Evolutionary conservation across 2,797 vertebrate species (phyloP), one percentile per base, ranked within the genome.

Genomic region (Danio tinwini): DNA sequence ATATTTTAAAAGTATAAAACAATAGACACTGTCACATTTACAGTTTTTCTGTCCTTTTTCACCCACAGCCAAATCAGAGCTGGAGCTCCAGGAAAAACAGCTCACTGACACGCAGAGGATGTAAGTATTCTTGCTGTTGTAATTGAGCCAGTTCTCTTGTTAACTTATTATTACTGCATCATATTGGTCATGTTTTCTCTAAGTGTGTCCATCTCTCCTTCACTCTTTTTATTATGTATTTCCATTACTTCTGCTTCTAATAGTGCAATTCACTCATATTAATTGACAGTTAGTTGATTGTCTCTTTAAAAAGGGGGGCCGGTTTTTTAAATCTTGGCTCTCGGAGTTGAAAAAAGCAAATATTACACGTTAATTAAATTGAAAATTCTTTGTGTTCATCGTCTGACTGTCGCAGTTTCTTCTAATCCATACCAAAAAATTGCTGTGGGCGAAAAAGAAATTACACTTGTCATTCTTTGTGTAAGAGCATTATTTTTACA

Each of bases 51-150:
- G 29, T 68, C 1, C 45, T 55, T 52, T 63, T 69, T 50, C 45
- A 86, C 87, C 87, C 88, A 67, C 92, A 99, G 98, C 96, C 78
- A 97, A 96, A 93, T 91, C 93, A 59, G 95, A 98, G 72, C 94
- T 97, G 91, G 96, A 97, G 82, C 87, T 89, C 1, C 94, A 96
- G 79, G 97, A 98, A 81, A 94, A 92, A 81, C 95, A 96, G 76
- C 88, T 99, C 82, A 82, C 91, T 78, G 95, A 95, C 87, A 94
- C 95, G 59, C 96, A 97, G 86, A 95, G 93, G 89, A 95, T 93
- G 98, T 98, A 93, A 95, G 76, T 73, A 11, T 29, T 40, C 56
- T 62, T 71, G 42, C 53, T 53, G 6, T 39, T 44, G 61, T 50
- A 53, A 70, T 40, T 5, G 13, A 61, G 56, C 67, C 65, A 70